Evolutionary conservation across 2,797 vertebrate genomes (phyloP).

Genomic region (Gadopsis bispinosus): DNA sequence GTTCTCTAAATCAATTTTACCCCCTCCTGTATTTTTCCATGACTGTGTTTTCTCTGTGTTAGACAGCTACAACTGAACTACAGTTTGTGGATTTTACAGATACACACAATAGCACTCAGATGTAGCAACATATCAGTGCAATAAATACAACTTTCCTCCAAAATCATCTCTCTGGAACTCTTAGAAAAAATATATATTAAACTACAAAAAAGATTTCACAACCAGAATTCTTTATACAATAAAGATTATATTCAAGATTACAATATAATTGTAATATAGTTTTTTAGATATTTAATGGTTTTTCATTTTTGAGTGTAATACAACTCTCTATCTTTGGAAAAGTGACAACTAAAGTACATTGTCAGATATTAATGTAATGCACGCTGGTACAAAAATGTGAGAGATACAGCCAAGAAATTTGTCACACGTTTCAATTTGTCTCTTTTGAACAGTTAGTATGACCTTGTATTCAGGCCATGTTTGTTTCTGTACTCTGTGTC

Average conservation of each 20-base stretch:
- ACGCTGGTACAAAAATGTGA: background rate
- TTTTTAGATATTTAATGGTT: background rate
- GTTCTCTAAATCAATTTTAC: background rate
- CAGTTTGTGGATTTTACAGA: background rate
- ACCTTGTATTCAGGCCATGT: background rate
- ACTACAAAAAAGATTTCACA: background rate
- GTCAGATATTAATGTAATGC: background rate
- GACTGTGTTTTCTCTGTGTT: background rate
- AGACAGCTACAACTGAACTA: background rate
- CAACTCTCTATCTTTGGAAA: background rate
- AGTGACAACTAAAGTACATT: background rate
- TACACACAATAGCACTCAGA: background rate
- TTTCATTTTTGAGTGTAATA: background rate
- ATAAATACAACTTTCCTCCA: background rate
- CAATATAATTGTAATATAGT: no score
- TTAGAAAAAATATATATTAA: background rate
- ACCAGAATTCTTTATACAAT: background rate
- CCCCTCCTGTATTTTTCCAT: background rate
- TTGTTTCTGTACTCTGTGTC: conserved; percentile 33
- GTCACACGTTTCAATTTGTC: conserved; percentile 12
- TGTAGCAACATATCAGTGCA: background rate
- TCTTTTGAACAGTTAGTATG: conserved; percentile 4
- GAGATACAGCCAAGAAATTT: background rate
- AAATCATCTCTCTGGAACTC: background rate
- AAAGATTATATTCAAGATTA: background rate